Conservation (phyloP, 2,113 vertebrate species). For the Gnathochromis pfefferi region DNA sequence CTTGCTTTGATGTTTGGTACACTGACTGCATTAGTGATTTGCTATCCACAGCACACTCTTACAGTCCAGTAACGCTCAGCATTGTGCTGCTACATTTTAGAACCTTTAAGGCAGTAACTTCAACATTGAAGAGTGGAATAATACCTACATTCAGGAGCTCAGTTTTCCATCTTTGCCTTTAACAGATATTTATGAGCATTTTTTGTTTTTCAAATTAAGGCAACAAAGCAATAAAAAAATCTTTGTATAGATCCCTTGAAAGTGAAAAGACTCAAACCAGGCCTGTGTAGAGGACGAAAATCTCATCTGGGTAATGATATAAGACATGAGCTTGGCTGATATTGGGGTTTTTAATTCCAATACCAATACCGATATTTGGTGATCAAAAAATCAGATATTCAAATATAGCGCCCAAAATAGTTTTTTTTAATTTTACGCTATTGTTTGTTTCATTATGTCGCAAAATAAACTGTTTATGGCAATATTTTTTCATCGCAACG, state of each 20-base stretch:
- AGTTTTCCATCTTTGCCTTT: neutral
- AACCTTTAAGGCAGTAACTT: neutral
- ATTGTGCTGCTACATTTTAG: neutral
- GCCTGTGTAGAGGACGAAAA: neutral
- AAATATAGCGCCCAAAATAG: neutral
- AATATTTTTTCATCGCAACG: fast-evolving
- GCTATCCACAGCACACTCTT: slow-evolving; percentile 21
- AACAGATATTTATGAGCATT: neutral
- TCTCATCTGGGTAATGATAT: neutral
- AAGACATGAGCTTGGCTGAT: neutral
- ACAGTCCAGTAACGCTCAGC: neutral
- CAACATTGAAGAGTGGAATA: neutral
- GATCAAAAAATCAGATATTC: neutral
- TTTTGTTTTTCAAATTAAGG: neutral
- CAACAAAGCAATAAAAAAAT: neutral
- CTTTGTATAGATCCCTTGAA: neutral
- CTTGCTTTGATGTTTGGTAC: slow-evolving; percentile 46
- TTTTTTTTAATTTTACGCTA: neutral
- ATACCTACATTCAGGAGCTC: neutral
- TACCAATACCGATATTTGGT: neutral
- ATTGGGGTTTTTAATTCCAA: neutral
- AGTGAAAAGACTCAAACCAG: neutral
- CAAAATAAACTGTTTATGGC: neutral
- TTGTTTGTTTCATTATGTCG: neutral
- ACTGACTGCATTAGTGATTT: slow-evolving; percentile 26